Base-by-base conservation (phyloP, 2,797 vertebrate genomes). In the Cyclura pinguis region DNA sequence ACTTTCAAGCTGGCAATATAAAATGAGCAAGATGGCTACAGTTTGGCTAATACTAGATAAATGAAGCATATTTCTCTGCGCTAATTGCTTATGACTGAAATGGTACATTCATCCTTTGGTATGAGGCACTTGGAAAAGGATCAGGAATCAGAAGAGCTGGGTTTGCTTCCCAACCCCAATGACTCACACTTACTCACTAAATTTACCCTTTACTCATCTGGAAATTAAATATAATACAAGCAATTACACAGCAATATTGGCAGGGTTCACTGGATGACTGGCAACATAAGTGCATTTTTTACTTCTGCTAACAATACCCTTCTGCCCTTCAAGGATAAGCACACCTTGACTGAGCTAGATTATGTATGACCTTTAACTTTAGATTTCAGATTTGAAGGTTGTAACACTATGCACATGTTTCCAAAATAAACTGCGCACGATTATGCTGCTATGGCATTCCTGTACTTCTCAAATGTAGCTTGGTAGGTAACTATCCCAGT, bases 91-190 rank as follows among this genome's bases (percentile, higher is more conserved):
- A 76, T 64, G 52, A 86, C 18, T 67, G 72, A 35, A 91, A 69
- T 78, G 59, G 16, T 35, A 77, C 50, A 84, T 77, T 89, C 88
- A 67, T 72, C 59, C 29, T 14, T 14, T n/a, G 55, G n/a, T 84
- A 72, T 29, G 35, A 84, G 47, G 35, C 73, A 84, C 6, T 84
- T 91, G 50, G 80, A 84, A 88, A n/a, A 77, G 24, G 29, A 91
- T 84, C 86, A 12, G 1, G 52, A 92, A 29, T 86, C 83, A 85
- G 7, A 93, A 94, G 93, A 95, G 92, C 92, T 77, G 80, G 35
- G 59, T 93, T 94, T 62, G 94, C 89, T 95, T 96, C 89, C 88
- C 92, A 95, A 92, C 59, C 47, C 22, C 73, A 59, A 18, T 91
- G 90, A 91, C 80, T 91, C 90, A 91, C 62, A 92, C 57, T 88